Conservation (phyloP, 2,888 invertebrate genomes). For the Epirrhoe tristata region DNA sequence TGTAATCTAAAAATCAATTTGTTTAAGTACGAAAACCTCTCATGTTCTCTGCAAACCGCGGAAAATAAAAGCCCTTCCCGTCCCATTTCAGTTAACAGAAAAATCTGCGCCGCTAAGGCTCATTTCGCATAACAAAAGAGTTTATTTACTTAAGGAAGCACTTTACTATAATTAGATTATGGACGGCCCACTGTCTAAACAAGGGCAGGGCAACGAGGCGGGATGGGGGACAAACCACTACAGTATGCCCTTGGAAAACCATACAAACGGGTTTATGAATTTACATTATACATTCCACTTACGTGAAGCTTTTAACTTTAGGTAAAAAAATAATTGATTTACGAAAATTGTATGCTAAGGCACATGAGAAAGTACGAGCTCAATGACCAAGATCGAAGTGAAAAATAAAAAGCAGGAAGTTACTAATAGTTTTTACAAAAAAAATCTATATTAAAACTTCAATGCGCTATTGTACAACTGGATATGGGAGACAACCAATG, state of each 20-base stretch:
- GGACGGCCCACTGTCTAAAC: constrained; percentile 50
- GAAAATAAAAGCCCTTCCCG: constrained; percentile 28
- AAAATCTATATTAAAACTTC: too few relatives aligned
- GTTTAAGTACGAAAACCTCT: constrained; percentile 27
- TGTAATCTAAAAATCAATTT: constrained; percentile 38
- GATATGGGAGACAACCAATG: background rate
- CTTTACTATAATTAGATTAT: constrained; percentile 70
- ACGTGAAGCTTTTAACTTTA: background rate
- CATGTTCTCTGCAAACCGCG: constrained; percentile 22
- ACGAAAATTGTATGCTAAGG: too few relatives aligned
- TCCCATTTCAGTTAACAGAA: constrained; percentile 45
- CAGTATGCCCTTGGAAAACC: constrained; percentile 34
- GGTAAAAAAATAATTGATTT: too few relatives aligned
- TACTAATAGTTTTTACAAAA: too few relatives aligned
- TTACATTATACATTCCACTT: background rate
- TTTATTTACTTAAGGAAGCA: constrained; percentile 71
- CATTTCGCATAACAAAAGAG: constrained; percentile 64
- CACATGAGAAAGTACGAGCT: too few relatives aligned
- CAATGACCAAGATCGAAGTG: too few relatives aligned
- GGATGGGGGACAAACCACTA: constrained; percentile 42
- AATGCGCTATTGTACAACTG: too few relatives aligned
- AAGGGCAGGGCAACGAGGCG: constrained; percentile 51
- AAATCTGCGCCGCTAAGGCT: constrained; percentile 55
- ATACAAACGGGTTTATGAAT: background rate
- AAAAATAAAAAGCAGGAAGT: too few relatives aligned